Evolutionary conservation across 2,797 vertebrate species (phyloP).

Genomic region (Danio tinwini): DNA sequence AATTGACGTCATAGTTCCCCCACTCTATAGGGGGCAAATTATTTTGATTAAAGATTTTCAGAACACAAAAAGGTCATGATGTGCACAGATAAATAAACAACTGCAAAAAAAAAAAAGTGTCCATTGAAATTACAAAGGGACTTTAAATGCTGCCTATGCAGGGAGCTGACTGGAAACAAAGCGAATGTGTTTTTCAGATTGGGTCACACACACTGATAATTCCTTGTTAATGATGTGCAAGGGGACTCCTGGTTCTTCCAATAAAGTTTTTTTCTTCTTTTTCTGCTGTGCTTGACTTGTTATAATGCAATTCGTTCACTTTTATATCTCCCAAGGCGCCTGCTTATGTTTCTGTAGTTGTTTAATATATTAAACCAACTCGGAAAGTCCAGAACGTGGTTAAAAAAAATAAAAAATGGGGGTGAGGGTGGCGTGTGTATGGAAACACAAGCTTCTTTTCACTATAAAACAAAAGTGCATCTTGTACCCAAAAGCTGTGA

Average conservation of each 20-base stretch:
- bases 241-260: not conserved
- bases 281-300: not conserved
- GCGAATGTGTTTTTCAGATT: constrained; percentile 4
- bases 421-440: not conserved
- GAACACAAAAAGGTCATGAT: too few relatives aligned
- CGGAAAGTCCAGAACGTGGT: not conserved
- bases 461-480: not conserved
- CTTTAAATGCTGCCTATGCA: not conserved
- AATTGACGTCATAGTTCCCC: too few relatives aligned
- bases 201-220: not conserved
- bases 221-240: not conserved
- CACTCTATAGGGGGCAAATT: too few relatives aligned
- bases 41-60: too few relatives aligned
- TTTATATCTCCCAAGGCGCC: not conserved
- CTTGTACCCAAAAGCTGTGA: not conserved
- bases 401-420: too few relatives aligned
- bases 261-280: not conserved
- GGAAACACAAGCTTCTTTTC: not conserved
- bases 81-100: too few relatives aligned
- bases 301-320: not conserved
- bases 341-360: not conserved
- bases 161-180: not conserved
- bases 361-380: not conserved
- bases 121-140: not conserved
- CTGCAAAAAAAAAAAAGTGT: too few relatives aligned